Base-by-base conservation (phyloP, 2,888 invertebrate species). In the Chydorus sphaericus region DNA sequence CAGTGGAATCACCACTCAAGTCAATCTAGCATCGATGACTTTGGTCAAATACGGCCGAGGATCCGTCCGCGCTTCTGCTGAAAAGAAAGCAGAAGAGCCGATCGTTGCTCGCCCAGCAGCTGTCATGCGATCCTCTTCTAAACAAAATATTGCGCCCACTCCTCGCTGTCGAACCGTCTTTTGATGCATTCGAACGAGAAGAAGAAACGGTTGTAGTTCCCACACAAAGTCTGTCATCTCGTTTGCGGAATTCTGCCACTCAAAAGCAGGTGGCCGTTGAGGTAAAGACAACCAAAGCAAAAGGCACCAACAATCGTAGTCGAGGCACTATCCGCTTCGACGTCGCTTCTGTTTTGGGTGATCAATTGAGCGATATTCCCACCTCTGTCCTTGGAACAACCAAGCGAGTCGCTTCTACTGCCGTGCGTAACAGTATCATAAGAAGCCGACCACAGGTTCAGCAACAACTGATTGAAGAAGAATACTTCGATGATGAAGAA, bases 1-100 rank as follows among this genome's bases (percentile, higher is more conserved):
- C 23, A 57, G 60, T 7, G 62, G 60, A 6, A 54, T 59, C 14
- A 64, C 64, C 7, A 62, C 64, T 5, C 59, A 61, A 23, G 61
- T 63, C 10, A 63, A 62, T 54, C 56, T 64, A 33, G 61, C 62
- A 4, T 62, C 62, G 8, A 60, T 60, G 20, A 63, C 62, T 10
- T 51, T 62, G 7, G 58, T 62, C 14, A 59, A 60, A 48, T 57
- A 61, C 50, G 59, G 58, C n/a, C 49, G 57, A 14, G 57, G 55
- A 28, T 36, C 50, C 29, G 39, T 48, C 26, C 44, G 49, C n/a
- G 54, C 54, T n/a, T 29, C 36, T 16, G 39, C 38, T 8, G 16
- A n/a, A n/a, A n/a, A n/a, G n/a, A n/a, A n/a, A n/a, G n/a, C n/a
- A n/a, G n/a, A n/a, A n/a, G n/a, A n/a, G n/a, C n/a, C n/a, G n/a